phyloP scores from a whole-genome alignment of 2,888 invertebrate genomes.

The Mantis religiosa region DNA sequence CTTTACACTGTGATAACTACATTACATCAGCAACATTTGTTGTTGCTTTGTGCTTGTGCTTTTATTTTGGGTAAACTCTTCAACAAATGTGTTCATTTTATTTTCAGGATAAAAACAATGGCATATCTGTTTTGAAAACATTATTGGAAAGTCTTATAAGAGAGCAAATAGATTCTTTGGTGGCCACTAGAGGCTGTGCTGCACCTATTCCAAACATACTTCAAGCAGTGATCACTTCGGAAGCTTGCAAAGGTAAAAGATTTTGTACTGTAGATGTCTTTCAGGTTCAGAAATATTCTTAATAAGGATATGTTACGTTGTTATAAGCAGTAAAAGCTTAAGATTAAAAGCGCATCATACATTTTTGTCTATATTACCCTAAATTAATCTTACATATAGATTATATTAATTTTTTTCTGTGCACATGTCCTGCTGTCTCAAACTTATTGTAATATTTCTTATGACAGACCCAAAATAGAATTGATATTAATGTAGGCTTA shows the following conservation, averaged over 20 bases:
- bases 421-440: too few species aligned
- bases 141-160: slow-evolving; percentile 52
- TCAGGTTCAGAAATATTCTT: too few species aligned
- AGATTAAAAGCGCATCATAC: too few species aligned
- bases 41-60: not conserved
- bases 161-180: slow-evolving; percentile 55
- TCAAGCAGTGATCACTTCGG: slow-evolving; percentile 54
- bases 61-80: not conserved
- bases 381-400: too few species aligned
- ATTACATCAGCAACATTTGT: too few species aligned
- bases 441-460: too few species aligned
- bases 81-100: not conserved
- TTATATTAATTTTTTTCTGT: too few species aligned
- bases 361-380: too few species aligned
- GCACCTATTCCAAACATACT: slow-evolving; percentile 50
- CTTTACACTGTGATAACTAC: not conserved
- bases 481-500: too few species aligned
- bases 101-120: not conserved
- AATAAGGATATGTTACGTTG: too few species aligned
- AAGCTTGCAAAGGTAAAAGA: slow-evolving; percentile 60
- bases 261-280: not conserved
- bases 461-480: too few species aligned
- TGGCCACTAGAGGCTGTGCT: slow-evolving; percentile 47
- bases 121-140: slow-evolving; percentile 40
- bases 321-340: too few species aligned